phyloP scores from a whole-genome alignment of 1,140 invertebrate genomes.

The Cotesia glomerata region DNA sequence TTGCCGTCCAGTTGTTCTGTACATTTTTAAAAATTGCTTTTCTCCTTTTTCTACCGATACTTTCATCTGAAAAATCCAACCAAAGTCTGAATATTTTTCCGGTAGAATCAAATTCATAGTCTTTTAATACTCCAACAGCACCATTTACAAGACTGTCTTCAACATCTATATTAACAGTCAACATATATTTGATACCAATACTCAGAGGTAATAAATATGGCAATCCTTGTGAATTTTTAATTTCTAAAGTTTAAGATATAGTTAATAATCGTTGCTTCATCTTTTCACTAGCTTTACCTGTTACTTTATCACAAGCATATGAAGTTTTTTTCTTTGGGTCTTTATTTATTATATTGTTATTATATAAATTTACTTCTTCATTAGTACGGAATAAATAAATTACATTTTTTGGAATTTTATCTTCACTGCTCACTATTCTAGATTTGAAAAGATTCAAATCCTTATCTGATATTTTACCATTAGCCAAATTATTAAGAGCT shows the following conservation, averaged over 20 bases:
- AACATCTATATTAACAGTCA: conserved; percentile 29
- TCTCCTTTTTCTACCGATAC: conserved; percentile 17
- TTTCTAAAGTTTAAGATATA: not conserved
- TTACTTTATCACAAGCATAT: not conserved
- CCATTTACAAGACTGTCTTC: conserved; percentile 33
- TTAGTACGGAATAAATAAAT: conserved; percentile 28
- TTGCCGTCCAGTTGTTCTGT: not conserved
- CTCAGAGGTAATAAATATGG: conserved; percentile 20
- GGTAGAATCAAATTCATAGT: not conserved
- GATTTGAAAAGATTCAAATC: conserved; percentile 26
- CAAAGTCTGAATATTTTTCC: conserved; percentile 3
- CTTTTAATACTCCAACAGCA: conserved; percentile 18
- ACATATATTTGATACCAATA: conserved; percentile 28
- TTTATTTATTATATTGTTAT: conserved; percentile 24
- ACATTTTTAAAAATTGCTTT: not conserved
- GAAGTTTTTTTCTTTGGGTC: not conserved
- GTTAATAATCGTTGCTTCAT: not conserved
- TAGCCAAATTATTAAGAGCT: conserved; percentile 36
- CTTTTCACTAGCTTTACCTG: conserved; percentile 17
- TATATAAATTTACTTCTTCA: conserved; percentile 18
- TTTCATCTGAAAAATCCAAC: conserved; percentile 5
- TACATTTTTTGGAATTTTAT: conserved; percentile 18
- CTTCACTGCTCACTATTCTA: conserved; percentile 8
- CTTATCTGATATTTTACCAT: conserved; percentile 24
- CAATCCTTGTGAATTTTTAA: not conserved